Evolutionary conservation across 2,888 invertebrate genomes (phyloP), one percentile per base, ranked within the genome.

Genomic region (Phaonia tiefii): DNA sequence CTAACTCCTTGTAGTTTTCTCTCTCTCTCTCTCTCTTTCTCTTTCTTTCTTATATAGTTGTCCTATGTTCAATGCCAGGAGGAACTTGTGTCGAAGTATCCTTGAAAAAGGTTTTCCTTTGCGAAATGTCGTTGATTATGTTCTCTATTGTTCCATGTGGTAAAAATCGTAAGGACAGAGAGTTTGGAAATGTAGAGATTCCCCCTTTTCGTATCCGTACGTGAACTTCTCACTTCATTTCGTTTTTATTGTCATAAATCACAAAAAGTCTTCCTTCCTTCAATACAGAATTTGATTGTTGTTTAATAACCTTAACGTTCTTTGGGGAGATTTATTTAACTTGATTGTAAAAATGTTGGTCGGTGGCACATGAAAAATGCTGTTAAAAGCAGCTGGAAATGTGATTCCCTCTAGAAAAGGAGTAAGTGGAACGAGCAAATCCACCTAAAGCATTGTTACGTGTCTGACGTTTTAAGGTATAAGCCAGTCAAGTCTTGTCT

Each of bases 231-330:
- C 31, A 31, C 4, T 31, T 31, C 31, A 17, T 22, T 22, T 15
- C 11, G 10, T 54, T 13, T 20, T 13, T 20, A 13, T 15, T 51
- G 31, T 20, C 70, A 74, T 77, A 74, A 80, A 80, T 80, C 77
- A 74, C 74, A 77, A 71, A 66, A 70, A 70, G 54, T 8, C 54
- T 15, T 72, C n/a, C 31, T 58, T 60, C 39, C 37, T 42, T 22
- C 8, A 69, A 74, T 77, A 77, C 63, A 20, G n/a, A 17, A 77
- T 67, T 74, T 74, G 54, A 80, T 77, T 80, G 80, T 63, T 39
- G 44, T 76, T 74, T 80, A 77, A 80, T 77, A 77, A 74, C 66
- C 74, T 80, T 71, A 74, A 46, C 46, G 15, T 54, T 56, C 72
- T 73, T 39, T 31, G 15, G 46, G 63, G 37, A 42, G 70, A 42